Evolutionary conservation across 2,113 vertebrate genomes (phyloP).

Genomic region (Alexandromys fortis): DNA sequence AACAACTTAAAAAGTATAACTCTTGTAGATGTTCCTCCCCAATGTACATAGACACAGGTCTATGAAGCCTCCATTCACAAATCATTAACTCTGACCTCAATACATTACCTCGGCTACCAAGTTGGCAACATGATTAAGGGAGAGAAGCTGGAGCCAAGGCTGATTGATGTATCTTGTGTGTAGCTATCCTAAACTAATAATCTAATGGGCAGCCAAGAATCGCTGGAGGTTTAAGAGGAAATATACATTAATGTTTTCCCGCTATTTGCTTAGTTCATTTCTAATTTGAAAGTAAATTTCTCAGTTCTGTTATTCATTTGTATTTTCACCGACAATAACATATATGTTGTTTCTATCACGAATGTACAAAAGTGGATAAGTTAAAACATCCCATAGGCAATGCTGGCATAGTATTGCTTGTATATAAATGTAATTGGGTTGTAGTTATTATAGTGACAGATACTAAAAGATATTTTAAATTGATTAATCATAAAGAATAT

Average conservation of each 20-base stretch:
- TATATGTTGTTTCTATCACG: background rate
- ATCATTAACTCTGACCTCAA: background rate
- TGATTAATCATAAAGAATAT: background rate
- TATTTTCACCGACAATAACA: slow-evolving; percentile 43
- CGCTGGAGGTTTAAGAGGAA: slow-evolving; percentile 26
- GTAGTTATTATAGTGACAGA: background rate
- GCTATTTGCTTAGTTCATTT: slow-evolving; percentile 26
- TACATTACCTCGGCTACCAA: background rate
- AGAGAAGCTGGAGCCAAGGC: background rate
- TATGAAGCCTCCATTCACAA: background rate
- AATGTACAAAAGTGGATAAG: background rate
- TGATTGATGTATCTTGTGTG: background rate
- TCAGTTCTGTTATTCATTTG: slow-evolving; percentile 50
- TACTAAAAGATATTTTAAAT: background rate
- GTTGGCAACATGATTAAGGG: background rate
- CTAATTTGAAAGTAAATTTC: slow-evolving; percentile 17
- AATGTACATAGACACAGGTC: background rate
- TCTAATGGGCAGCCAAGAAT: background rate
- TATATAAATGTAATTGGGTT: background rate
- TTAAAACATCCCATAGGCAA: background rate
- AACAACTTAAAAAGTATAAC: background rate
- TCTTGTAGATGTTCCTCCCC: background rate
- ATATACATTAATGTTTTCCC: background rate
- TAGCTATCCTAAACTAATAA: background rate
- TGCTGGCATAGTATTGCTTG: background rate